Conservation (phyloP, 2,797 vertebrate genomes). For the Catharus ustulatus region DNA sequence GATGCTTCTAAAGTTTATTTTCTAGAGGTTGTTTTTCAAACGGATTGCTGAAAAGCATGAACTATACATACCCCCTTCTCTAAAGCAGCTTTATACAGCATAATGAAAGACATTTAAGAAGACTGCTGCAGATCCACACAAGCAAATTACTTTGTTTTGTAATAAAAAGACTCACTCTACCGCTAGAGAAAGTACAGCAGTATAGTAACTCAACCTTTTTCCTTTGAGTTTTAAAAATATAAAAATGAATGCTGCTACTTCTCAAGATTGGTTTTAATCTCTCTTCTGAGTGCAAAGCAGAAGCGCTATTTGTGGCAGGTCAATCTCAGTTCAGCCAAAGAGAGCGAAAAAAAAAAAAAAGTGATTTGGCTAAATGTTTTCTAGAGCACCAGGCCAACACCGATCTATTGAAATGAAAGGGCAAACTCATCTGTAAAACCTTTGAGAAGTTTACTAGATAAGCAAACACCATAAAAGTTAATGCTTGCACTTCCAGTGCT, state of each 20-base stretch:
- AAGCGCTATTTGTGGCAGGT: not conserved
- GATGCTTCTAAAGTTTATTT: not conserved
- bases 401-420: not conserved
- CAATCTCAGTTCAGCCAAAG: not conserved
- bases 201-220: not conserved
- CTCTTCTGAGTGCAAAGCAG: not conserved
- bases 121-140: not conserved
- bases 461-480: not conserved
- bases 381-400: not conserved
- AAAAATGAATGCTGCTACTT: not conserved
- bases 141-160: not conserved
- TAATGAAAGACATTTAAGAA: not conserved
- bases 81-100: not conserved
- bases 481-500: not conserved
- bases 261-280: not conserved
- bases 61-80: not conserved
- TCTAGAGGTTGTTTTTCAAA: not conserved
- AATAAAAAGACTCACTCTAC: not conserved
- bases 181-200: not conserved
- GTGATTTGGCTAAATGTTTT: not conserved
- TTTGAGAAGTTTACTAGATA: not conserved
- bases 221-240: not conserved
- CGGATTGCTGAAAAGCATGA: not conserved
- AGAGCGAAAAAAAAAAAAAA: rapidly evolving
- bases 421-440: not conserved